Base-by-base conservation (phyloP, 2,113 vertebrate species). In the Melospiza melodia region DNA sequence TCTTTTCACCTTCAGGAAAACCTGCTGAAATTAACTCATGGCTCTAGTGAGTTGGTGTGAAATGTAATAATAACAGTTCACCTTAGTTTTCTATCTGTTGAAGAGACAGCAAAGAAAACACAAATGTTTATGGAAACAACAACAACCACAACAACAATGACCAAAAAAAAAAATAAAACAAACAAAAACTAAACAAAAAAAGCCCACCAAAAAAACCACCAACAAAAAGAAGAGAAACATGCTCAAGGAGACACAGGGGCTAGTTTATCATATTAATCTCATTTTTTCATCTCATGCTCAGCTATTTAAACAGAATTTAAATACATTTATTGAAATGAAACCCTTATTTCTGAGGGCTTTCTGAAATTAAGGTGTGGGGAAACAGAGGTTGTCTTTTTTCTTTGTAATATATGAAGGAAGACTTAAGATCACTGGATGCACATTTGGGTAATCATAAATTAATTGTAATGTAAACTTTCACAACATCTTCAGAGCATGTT, bases 381-480 rank as follows among this genome's bases (percentile, higher is more conserved):
- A 96, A 94, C 11, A 95, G 67, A 83, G 71, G 76, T 41, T 91
- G 80, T 81, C 65, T 89, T 79, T 91, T 92, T 94, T 71, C 91
- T 95, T 92, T 93, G 68, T 94, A 83, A 65, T 84, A n/a, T 61
- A 35, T 90, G 79, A 96, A 90, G 79, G 55, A 95, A 94, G 85
- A 93, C 87, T 84, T 91, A 93, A 94, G 92, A 94, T 95, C 94
- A 90, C 57, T 81, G 89, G 88, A 93, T 97, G 92, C 83, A 84
- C 94, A 93, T 95, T 96, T 95, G 85, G 79, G 74, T 97, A 96
- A 97, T 95, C 95, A 97, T 96, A 94, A 96, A 95, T 96, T 97
- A 97, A 96, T 93, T 96, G 95, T 95, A 95, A 95, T 95, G 88
- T 93, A 96, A 97, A 97, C 93, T 96, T 96, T 80, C 95, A 95